Evolutionary conservation across 2,113 vertebrate species (phyloP), one percentile per base, ranked within the genome.

Genomic region (Paracanthobrama guichenoti): DNA sequence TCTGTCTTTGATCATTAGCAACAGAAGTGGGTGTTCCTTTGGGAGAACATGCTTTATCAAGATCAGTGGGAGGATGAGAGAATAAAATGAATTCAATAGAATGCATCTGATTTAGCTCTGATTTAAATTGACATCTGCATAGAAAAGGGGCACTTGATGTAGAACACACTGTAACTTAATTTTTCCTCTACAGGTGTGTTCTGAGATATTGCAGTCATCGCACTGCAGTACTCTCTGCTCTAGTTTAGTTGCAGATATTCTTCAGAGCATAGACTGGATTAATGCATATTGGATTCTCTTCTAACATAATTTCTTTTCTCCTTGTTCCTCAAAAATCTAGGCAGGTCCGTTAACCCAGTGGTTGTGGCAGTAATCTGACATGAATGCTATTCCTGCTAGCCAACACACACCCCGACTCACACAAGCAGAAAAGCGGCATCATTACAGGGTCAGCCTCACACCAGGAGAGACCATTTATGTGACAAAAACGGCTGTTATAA

Each of bases 361-460:
- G 55, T 22, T 60, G 44, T 50, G 42, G 10, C 24, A 18, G 62
- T 31, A 67, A 50, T 9, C 44, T 80, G 42, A 67, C 59, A 31
- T 11, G 16, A 67, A 46, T 31, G 60, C 24, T 79, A 12, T 79
- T 64, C 4, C 77, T 20, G 26, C 48, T 35, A 50, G 18, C 53
- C 50, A 79, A n/a, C 76, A 62, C 55, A 78, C 57, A 62, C 35
- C 57, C 76, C 48, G 62, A 66, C 42, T 46, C 35, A 26, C n/a
- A 1, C 60, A 42, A 55, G 82, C 26, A 62, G 28, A 66, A n/a
- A 75, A 50, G 13, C 2, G 10, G 55, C 55, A 35, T 57, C 64
- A 79, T 84, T 78, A 84, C 28, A n/a, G 35, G 31, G 77, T 35
- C 67, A 11, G 11, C 50, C 83, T 84, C 39, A 66, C 28, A 80